These are phyloP conservation scores for Argyra leucocephala DNA, from an alignment of 2,888 invertebrate species.

Conservation along the genomic window DNA sequence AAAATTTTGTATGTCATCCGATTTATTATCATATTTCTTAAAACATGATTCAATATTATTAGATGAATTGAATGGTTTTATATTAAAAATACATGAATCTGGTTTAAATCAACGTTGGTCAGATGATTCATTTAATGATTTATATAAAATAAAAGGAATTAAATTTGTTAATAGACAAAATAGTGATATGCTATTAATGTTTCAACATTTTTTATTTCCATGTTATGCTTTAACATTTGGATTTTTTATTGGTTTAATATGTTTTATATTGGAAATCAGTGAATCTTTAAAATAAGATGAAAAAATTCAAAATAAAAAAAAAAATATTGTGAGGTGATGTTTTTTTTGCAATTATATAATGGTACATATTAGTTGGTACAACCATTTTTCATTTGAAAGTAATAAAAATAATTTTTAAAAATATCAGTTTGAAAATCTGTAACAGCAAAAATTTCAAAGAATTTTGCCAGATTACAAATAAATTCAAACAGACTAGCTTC, in stretches of 20 bases:
- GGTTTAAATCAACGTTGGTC: background rate
- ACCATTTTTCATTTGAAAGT: too few relatives aligned
- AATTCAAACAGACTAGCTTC: too few relatives aligned
- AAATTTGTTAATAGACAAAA: background rate
- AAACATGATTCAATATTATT: background rate
- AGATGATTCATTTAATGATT: background rate
- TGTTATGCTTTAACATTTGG: background rate
- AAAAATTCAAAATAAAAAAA: too few relatives aligned
- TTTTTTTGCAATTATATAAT: too few relatives aligned
- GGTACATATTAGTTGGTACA: too few relatives aligned
- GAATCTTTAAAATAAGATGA: too few relatives aligned
- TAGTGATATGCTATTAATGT: background rate
- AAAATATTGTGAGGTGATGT: too few relatives aligned
- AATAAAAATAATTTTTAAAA: too few relatives aligned
- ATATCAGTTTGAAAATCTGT: too few relatives aligned
- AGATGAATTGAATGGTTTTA: background rate
- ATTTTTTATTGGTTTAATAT: background rate
- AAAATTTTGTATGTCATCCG: background rate
- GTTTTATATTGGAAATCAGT: background rate
- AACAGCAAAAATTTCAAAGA: too few relatives aligned
- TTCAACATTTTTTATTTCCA: background rate
- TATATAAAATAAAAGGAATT: background rate
- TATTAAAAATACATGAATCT: background rate
- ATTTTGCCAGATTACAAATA: too few relatives aligned
- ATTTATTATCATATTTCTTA: background rate